Evolutionary conservation across 2,888 invertebrate genomes (phyloP), one percentile per base, ranked within the genome.

Genomic region (Drosophila glabriapex): DNA sequence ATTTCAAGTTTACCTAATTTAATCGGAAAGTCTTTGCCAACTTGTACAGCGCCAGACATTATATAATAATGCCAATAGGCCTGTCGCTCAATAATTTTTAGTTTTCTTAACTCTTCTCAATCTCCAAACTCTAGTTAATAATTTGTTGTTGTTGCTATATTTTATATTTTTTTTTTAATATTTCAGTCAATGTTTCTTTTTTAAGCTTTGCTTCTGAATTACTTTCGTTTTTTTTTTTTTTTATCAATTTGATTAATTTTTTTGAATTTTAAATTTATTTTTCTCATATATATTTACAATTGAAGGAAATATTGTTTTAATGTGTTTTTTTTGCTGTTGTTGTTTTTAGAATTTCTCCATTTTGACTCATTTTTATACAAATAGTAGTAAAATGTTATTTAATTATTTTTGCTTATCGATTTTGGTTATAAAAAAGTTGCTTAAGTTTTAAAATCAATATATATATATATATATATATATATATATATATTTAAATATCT

Each of bases 121-220:
- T 65, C 58, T 69, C 66, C 69, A 28, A 73, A 75, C 76, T 77
- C 76, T 76, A 76, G 59, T 74, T 77, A 54, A 58, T 60, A 67
- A 72, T 80, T 76, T 58, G 39, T 55, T 68, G 59, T 68, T 69
- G n/a, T 56, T 71, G 29, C 53, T 54, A 63, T n/a, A 43, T 54
- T 33, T 49, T 19, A 49, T 60, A n/a, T 31, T 54, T 68, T 59
- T 70, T 72, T 59, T 70, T 72, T 39, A 50, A 74, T 69, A 69
- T 82, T 73, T 89, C 88, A 89, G 88, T 89, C 88, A 89, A 87
- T 88, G 80, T 89, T 89, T 77, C 85, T 70, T 85, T 78, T 77
- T 85, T 80, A 89, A 89, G 88, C 88, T 89, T 90, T 89, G 88
- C 88, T 89, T 88, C 73, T 88, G 76, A 85, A 79, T 81, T 79